Conservation (phyloP, 2,888 invertebrate species). For the Hanleya hanleyi region DNA sequence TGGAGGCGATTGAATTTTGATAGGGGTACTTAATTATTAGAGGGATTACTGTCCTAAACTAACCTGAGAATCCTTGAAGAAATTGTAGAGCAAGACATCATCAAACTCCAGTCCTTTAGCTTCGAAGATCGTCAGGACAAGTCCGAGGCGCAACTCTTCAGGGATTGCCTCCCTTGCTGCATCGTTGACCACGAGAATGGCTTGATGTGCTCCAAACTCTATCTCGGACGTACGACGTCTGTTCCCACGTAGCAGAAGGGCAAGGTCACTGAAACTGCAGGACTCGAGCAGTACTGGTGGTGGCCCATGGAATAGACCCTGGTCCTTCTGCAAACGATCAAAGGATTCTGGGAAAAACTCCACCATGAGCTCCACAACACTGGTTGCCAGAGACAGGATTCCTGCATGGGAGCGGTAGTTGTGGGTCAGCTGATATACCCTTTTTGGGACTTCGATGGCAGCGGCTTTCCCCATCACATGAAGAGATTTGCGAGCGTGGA, state of each 20-base stretch:
- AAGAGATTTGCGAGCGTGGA: conserved; percentile 52
- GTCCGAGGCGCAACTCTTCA: conserved; percentile 56
- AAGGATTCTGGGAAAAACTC: conserved; percentile 66
- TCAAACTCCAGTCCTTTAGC: conserved; percentile 69
- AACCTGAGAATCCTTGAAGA: conserved; percentile 68
- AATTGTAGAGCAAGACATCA: conserved; percentile 68
- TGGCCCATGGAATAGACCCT: conserved; percentile 64
- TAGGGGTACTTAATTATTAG: no score
- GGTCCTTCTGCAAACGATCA: conserved; percentile 62
- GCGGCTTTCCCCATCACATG: conserved; percentile 43
- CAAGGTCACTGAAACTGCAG: conserved; percentile 48
- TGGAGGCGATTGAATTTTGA: no score
- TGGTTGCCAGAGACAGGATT: conserved; percentile 60
- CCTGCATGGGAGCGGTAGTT: conserved; percentile 68
- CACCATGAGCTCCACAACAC: conserved; percentile 61
- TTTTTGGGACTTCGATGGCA: conserved; percentile 47
- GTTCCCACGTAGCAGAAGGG: conserved; percentile 49
- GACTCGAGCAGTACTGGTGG: conserved; percentile 62
- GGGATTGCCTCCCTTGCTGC: conserved; percentile 57
- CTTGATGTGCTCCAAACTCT: conserved; percentile 70
- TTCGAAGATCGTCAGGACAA: conserved; percentile 67
- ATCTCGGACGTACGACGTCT: conserved; percentile 62
- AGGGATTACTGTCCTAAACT: not conserved
- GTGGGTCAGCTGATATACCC: conserved; percentile 60
- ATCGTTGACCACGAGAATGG: conserved; percentile 64